Evolutionary conservation across 53 echinoderm and acorn worm species (phyloP).

Genomic region (Crossaster papposus): DNA sequence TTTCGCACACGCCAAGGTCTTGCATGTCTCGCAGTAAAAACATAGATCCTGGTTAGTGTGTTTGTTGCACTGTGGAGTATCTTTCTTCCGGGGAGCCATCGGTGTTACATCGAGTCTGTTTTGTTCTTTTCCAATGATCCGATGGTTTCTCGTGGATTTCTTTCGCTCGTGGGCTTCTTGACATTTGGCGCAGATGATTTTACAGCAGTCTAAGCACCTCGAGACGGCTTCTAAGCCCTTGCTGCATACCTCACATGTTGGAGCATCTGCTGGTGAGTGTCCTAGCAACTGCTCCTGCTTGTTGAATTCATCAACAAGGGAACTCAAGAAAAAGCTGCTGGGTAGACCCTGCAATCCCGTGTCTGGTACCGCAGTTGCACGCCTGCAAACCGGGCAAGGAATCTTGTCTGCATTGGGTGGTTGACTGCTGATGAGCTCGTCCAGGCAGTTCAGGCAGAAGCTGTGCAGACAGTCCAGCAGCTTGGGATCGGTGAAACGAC

Average conservation of each 20-base stretch:
- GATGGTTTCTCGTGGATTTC: constrained; percentile 8
- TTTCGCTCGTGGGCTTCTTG: background rate
- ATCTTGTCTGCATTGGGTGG: too few relatives aligned
- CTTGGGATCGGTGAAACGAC: too few relatives aligned
- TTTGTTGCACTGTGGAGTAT: background rate
- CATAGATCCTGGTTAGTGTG: constrained; percentile 9
- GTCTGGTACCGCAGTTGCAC: too few relatives aligned
- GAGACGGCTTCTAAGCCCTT: background rate
- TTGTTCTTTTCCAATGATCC: background rate
- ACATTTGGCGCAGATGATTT: background rate
- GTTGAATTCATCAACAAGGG: constrained; percentile 28
- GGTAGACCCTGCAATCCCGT: background rate
- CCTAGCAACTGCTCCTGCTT: background rate
- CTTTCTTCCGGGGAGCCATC: background rate
- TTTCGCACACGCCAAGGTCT: background rate
- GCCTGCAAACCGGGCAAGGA: too few relatives aligned
- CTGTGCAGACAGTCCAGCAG: too few relatives aligned
- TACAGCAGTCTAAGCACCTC: constrained; percentile 20
- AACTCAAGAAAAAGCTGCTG: constrained; percentile 41
- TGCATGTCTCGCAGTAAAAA: constrained; percentile 30
- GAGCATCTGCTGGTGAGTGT: background rate
- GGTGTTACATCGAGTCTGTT: too few relatives aligned
- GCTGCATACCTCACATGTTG: background rate
- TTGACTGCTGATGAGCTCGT: too few relatives aligned
- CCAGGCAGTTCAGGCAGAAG: too few relatives aligned